Percentiles rank a stretch among this genome's conserved stretches.
Conservation (phyloP, 2,888 invertebrate genomes). For the Ectemnius lituratus region DNA sequence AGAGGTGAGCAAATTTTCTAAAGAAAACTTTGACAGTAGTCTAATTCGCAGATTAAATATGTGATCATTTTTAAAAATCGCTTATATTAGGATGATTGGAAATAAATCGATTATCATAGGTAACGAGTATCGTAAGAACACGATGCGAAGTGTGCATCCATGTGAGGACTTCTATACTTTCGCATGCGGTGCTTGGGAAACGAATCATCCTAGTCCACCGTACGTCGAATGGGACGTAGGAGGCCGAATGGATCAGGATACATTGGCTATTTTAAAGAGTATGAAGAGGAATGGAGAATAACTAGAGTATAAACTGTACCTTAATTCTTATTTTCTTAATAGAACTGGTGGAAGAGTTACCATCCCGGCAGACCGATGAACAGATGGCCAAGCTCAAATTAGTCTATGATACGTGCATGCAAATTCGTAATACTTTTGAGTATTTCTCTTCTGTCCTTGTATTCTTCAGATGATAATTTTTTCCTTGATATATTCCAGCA, state of each 20-base stretch:
- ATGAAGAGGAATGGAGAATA: too few relatives aligned
- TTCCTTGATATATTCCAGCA: too few relatives aligned
- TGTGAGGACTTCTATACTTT: constrained; percentile 5
- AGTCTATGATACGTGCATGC: neutral
- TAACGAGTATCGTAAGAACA: neutral
- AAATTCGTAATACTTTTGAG: neutral
- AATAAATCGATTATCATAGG: neutral
- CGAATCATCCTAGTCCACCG: neutral
- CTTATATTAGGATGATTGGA: too few relatives aligned
- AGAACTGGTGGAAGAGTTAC: neutral
- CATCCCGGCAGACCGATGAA: neutral
- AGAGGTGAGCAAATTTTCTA: neutral
- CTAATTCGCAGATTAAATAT: too few relatives aligned
- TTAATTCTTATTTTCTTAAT: neutral
- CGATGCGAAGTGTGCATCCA: neutral
- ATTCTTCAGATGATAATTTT: too few relatives aligned
- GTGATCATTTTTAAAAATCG: too few relatives aligned
- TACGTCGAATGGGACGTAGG: neutral
- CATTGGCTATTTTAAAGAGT: neutral
- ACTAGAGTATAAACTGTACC: too few relatives aligned
- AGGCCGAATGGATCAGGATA: neutral
- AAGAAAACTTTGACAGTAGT: too few relatives aligned
- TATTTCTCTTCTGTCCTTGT: too few relatives aligned
- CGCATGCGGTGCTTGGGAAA: neutral
- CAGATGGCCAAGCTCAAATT: neutral